Evolutionary conservation across 2,113 vertebrate genomes (phyloP), one percentile per base, ranked within the genome.

Genomic region (Parotia lawesii): DNA sequence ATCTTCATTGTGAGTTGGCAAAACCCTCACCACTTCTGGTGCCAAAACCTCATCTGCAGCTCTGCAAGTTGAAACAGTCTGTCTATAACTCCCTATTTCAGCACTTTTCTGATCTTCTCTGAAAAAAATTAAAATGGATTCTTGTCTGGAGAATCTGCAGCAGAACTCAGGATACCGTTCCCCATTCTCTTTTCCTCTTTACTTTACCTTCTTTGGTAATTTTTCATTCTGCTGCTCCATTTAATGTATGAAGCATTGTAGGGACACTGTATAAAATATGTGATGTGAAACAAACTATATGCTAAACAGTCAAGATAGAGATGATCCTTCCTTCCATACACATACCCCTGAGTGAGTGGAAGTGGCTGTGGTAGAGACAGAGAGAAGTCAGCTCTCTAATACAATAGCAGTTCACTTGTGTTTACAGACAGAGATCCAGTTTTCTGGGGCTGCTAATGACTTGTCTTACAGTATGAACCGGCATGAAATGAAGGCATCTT

Each of bases 31-130:
- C 20, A 15, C 38, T 89, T 71, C 57, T 86, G 53, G 23, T 95
- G 94, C 91, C 91, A 95, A 85, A 95, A 76, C 11, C 37, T 90
- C 35, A 60, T 93, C 72, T 90, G 67, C 89, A 88, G 56, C 45
- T 95, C 81, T 90, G 82, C 67, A 87, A 70, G 79, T 91, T 93
- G 70, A 91, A 85, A 50, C 14, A 71, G 37, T 71, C 76, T 58
- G 54, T 40, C 60, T 80, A 11, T 31, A 85, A 74, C 37, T 93
- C 78, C 22, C 15, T 88, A 44, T 77, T 94, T 91, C 94, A 94
- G 51, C 65, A 77, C 22, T 95, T 94, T 88, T 81, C 61, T 88
- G 21, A 81, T 86, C 35, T 79, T 50, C 40, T 78, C 45, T 61
- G 50, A 13, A 74, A 81, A 79, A 93, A 61, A 24, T 11, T 14